These are phyloP conservation scores for Coenobita brevimanus DNA, from an alignment of 1,140 invertebrate species.

Conservation along the genomic window DNA sequence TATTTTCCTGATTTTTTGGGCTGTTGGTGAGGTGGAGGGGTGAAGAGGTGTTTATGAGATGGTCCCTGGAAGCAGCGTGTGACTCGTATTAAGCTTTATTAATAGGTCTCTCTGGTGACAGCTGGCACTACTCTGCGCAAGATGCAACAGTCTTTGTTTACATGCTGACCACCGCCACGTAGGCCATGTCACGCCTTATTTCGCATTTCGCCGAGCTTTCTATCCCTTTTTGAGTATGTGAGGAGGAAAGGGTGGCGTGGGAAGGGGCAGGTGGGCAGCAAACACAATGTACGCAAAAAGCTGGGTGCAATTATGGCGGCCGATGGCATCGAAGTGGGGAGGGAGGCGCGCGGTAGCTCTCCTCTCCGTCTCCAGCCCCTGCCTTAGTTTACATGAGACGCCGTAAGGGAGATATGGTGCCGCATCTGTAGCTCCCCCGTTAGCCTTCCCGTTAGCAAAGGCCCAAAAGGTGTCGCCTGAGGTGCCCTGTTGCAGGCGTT, in stretches of 20 bases:
- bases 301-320: slow-evolving; percentile 4
- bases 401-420: slow-evolving; percentile 5
- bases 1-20: background rate
- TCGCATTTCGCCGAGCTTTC: background rate
- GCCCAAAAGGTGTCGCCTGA: slow-evolving; percentile 39
- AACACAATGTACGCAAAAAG: slow-evolving; percentile 50
- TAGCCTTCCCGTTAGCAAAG: slow-evolving; percentile 34
- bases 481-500: slow-evolving; percentile 35
- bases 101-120: slow-evolving; percentile 48
- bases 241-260: background rate
- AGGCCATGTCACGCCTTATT: background rate
- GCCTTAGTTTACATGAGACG: slow-evolving; percentile 40
- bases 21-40: background rate
- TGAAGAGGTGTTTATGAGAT: background rate
- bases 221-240: background rate
- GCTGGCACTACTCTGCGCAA: slow-evolving; percentile 53
- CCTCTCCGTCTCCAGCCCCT: background rate
- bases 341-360: background rate
- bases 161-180: background rate
- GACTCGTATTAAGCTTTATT: slow-evolving; percentile 53
- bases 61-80: slow-evolving; percentile 38
- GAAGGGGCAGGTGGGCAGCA: slow-evolving; percentile 6
- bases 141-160: slow-evolving; percentile 62
- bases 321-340: slow-evolving; percentile 9
- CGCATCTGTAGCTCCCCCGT: slow-evolving; percentile 21